A percentile compares a stretch with the other conserved stretches of the same genome.
Conservation (phyloP, 2,888 invertebrate species). For the Caenorhabditis sp. region DNA sequence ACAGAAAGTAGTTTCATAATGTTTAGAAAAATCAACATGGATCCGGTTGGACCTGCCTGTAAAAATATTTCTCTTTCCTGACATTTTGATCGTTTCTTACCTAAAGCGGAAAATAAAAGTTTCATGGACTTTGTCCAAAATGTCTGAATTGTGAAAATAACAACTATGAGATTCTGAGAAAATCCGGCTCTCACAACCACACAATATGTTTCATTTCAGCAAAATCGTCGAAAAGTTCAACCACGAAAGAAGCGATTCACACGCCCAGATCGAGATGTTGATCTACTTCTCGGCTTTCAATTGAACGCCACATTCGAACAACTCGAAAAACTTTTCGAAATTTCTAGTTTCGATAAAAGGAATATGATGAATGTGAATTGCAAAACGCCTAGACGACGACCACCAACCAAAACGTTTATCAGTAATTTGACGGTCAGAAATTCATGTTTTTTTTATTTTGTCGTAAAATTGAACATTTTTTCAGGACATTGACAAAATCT, state of each 20-base stretch:
- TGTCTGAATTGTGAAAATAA: too few relatives aligned
- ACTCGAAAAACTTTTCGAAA: conserved; percentile 17
- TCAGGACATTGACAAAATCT: conserved; percentile 66
- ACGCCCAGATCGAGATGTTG: conserved; percentile 58
- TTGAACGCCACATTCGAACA: conserved; percentile 52
- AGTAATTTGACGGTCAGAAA: conserved; percentile 60
- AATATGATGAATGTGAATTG: conserved; percentile 1
- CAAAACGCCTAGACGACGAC: conserved; percentile 37
- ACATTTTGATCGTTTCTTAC: too few relatives aligned
- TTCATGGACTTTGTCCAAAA: too few relatives aligned
- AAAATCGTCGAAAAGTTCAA: conserved; percentile 39
- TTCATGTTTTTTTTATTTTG: too few relatives aligned
- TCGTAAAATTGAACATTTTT: conserved; percentile 9
- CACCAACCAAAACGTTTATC: conserved; percentile 64
- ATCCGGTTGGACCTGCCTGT: too few relatives aligned
- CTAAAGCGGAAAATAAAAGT: too few relatives aligned
- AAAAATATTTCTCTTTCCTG: too few relatives aligned
- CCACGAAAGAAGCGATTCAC: conserved; percentile 50
- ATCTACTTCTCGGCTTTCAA: conserved; percentile 61
- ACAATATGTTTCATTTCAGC: conserved; percentile 4
- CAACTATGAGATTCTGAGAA: too few relatives aligned
- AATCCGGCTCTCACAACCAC: too few relatives aligned
- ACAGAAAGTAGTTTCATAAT: too few relatives aligned
- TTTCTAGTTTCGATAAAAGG: conserved; percentile 48
- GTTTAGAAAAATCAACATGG: too few relatives aligned